These are phyloP conservation scores for Drosophila ustulata DNA, from an alignment of 2,888 invertebrate genomes.

Conservation along the genomic window DNA sequence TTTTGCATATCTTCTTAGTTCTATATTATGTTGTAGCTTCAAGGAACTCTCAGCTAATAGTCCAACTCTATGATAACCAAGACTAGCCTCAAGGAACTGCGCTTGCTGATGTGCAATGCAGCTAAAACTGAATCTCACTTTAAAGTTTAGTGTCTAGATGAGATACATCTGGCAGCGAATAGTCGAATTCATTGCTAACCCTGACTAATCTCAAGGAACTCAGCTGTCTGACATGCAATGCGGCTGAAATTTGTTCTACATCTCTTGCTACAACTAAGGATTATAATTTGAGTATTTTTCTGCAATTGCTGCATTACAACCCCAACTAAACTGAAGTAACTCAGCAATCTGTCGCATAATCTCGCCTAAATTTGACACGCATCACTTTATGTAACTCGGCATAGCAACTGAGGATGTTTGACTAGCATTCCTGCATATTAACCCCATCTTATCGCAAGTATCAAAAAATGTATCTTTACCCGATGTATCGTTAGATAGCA, in stretches of 20 bases:
- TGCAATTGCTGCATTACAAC: not conserved
- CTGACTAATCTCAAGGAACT: not conserved
- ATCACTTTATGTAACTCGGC: not conserved
- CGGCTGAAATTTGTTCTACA: not conserved
- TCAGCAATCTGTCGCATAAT: not conserved
- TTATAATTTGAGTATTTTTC: not conserved
- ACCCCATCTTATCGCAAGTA: not conserved
- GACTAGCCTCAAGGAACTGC: not conserved
- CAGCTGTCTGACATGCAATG: not conserved
- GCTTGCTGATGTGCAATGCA: not conserved
- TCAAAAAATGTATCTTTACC: not conserved
- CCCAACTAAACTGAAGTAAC: constrained; percentile 1
- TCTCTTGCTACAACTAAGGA: not conserved
- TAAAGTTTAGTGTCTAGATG: too few relatives aligned
- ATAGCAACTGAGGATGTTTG: not conserved
- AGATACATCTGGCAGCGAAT: not conserved
- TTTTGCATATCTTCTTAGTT: not conserved
- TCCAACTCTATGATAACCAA: too few relatives aligned
- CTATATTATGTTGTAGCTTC: not conserved
- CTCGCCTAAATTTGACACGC: not conserved
- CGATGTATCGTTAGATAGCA: not conserved
- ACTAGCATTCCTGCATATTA: not conserved
- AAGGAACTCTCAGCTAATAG: too few relatives aligned
- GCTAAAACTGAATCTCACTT: not conserved
- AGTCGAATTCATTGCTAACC: not conserved